Percentiles rank a stretch among this genome's conserved stretches.
phyloP scores from a whole-genome alignment of 2,797 vertebrate genomes.

The Sciurus vulgaris region DNA sequence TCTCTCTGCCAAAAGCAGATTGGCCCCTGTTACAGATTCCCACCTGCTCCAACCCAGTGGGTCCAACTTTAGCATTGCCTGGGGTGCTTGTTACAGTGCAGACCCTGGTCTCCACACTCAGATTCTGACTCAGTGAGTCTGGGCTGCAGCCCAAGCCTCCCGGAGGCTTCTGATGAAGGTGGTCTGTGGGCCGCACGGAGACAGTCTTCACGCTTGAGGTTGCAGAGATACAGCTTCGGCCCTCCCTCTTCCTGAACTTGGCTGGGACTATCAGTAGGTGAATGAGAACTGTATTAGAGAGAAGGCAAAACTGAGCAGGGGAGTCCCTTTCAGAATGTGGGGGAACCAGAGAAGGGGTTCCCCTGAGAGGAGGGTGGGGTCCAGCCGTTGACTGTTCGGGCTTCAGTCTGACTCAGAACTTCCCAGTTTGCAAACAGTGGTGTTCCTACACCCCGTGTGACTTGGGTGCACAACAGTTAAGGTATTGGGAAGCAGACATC shows the following conservation, averaged over 20 bases:
- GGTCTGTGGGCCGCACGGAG: background rate
- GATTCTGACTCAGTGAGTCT: background rate
- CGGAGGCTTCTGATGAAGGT: background rate
- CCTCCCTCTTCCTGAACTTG: background rate
- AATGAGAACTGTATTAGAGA: background rate
- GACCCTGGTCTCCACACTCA: background rate
- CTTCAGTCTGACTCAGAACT: too few species aligned
- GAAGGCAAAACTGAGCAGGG: background rate
- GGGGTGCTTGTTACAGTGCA: background rate
- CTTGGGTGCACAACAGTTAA: background rate
- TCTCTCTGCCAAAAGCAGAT: background rate
- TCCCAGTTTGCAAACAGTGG: background rate
- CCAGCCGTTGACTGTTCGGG: background rate
- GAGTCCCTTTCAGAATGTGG: background rate
- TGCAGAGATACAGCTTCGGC: background rate
- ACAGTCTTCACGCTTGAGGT: too few species aligned
- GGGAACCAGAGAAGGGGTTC: background rate
- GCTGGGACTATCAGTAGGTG: background rate
- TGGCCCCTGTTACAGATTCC: background rate
- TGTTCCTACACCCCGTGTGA: fast-evolving
- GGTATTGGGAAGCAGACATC: background rate
- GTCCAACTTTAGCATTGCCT: background rate
- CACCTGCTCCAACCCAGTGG: too few species aligned
- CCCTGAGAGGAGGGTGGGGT: background rate
- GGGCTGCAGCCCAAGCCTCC: background rate